Conservation (phyloP, 2,888 invertebrate genomes). For the Autographa pulchrina region DNA sequence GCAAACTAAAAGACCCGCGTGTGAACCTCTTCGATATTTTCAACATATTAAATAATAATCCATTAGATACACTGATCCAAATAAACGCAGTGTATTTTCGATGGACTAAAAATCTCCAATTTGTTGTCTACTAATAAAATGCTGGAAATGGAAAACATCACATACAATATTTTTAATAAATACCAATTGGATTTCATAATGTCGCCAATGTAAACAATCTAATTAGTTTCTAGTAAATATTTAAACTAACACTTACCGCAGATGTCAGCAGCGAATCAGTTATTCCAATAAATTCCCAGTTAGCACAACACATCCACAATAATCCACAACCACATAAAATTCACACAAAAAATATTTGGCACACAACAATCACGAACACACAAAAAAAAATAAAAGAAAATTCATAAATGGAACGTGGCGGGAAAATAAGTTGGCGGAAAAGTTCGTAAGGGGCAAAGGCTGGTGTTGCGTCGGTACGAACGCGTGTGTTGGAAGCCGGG, state of each 20-base stretch:
- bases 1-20: not conserved
- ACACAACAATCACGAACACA: constrained; percentile 70
- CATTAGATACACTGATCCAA: no score
- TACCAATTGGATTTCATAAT: not conserved
- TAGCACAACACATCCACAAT: constrained; percentile 68
- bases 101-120: not conserved
- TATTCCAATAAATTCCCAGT: constrained; percentile 70
- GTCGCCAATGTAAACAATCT: constrained; percentile 5
- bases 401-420: constrained; percentile 73
- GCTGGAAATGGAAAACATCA: not conserved
- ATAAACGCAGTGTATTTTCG: no score
- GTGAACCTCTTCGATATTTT: not conserved
- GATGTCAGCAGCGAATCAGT: constrained; percentile 41
- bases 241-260: constrained; percentile 55
- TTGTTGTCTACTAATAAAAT: not conserved
- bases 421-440: constrained; percentile 82
- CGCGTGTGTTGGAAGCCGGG: constrained; percentile 66
- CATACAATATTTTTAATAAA: not conserved
- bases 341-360: constrained; percentile 68
- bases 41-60: no score
- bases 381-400: constrained; percentile 46
- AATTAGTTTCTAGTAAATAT: constrained; percentile 44
- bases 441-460: constrained; percentile 73
- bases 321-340: constrained; percentile 71
- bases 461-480: constrained; percentile 62